Evolutionary conservation across 92 coral and sea anemone genomes (phyloP), one percentile per base, ranked within the genome.

Genomic region (Zoanthus sansibaricus): DNA sequence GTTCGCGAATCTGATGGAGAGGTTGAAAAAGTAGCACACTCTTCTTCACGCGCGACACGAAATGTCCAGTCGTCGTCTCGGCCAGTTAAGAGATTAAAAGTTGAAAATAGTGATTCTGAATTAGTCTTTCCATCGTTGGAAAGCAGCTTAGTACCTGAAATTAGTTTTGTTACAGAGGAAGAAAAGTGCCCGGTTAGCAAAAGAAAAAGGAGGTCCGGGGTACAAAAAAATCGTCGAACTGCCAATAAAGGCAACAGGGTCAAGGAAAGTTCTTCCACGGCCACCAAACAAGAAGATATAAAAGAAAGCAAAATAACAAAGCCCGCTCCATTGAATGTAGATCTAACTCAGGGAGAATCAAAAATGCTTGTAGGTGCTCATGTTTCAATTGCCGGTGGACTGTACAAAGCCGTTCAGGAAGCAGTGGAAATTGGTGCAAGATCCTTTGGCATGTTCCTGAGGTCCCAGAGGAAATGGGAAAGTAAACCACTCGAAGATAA

Each of bases 381-480:
- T 83, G 98, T 96, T 9, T 96, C 98, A 16, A 94, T 96, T 33
- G 83, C 90, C 44, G 98, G 98, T 9, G 95, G 98, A 16, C 70
- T 96, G 47, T 91, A 93, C 67, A 94, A 94, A 47, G 96, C 98
- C 0, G 96, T 94, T 9, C 56, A 91, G 5, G 92, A 92, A 58
- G 98, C 98, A 18, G 78, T 76, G 69, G 92, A 76, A 68, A 94
- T 96, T 51, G 98, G 98, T 49, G 98, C 98, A 33, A 93, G 89
- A 62, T 93, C 98, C 11, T 96, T 96, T 84, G 98, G 79, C 13
- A 87, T 96, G 94, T 96, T 96, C 58, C 75, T 96, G 52, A 82
- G 96, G 68, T 94, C 98, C 0, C 98, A 96, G 78, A 87, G 98
- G 42, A 96, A 96, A 73, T 96, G 98, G 98, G 82, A 31, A 3